phyloP scores from a whole-genome alignment of 1,140 invertebrate genomes.

The Pemphigus obesinymphae region DNA sequence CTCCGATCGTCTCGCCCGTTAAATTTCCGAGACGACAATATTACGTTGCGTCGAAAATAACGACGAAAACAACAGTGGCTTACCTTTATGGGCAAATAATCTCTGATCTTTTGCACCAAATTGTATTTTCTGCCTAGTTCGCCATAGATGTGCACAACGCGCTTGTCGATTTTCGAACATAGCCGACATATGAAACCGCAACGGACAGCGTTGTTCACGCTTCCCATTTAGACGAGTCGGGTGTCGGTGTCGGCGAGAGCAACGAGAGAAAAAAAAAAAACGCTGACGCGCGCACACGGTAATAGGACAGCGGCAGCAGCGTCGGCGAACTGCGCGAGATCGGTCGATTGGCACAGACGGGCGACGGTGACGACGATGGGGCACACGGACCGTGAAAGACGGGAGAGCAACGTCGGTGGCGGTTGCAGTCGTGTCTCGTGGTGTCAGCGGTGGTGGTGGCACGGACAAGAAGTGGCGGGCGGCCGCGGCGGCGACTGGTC shows the following conservation, averaged over 20 bases:
- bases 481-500: neutral
- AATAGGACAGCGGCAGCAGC: neutral
- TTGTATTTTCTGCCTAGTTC: slow-evolving; percentile 66
- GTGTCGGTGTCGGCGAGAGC: neutral
- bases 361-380: neutral
- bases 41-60: too few species aligned
- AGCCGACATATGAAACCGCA: slow-evolving; percentile 73
- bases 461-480: neutral
- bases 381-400: neutral
- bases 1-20: neutral
- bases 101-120: slow-evolving; percentile 69
- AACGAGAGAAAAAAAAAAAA: neutral
- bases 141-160: slow-evolving; percentile 71
- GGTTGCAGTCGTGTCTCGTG: neutral
- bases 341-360: neutral
- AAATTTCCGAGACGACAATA: neutral
- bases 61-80: too few species aligned
- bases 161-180: slow-evolving; percentile 73
- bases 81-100: slow-evolving; percentile 69
- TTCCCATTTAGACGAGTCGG: slow-evolving; percentile 58
- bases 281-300: neutral
- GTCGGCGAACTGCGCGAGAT: neutral
- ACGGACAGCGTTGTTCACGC: slow-evolving; percentile 67
- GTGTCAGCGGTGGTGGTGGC: too few species aligned
- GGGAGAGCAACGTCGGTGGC: neutral